Percentiles rank a stretch among this genome's conserved stretches.
Evolutionary conservation across 2,113 vertebrate genomes (phyloP).

Genomic region (Bostrychus sinensis): DNA sequence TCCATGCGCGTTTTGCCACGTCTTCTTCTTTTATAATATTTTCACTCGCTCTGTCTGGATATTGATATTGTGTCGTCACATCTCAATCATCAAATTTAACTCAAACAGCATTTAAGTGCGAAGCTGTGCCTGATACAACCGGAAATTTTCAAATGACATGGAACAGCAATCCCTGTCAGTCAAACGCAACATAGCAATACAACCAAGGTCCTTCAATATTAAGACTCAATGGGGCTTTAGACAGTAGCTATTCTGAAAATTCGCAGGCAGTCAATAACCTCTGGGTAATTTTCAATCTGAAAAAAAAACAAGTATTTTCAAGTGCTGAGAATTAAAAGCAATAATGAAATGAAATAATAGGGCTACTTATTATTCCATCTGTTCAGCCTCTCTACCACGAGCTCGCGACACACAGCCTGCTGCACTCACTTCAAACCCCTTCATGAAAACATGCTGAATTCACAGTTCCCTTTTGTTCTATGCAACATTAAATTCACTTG

Average conservation of each 20-base stretch:
- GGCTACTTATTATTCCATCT: slow-evolving; percentile 1
- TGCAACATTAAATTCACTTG: slow-evolving; percentile 1
- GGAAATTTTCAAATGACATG: background rate
- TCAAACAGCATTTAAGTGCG: background rate
- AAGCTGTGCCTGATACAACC: background rate
- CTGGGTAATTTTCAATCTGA: background rate
- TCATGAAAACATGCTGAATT: slow-evolving; percentile 12
- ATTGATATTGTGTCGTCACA: background rate
- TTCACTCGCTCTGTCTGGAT: background rate
- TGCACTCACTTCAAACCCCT: slow-evolving; percentile 3
- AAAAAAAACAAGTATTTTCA: background rate
- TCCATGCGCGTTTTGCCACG: background rate
- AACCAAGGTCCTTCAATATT: background rate
- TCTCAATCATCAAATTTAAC: background rate
- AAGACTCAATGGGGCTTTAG: background rate
- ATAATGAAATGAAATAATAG: slow-evolving; percentile 4
- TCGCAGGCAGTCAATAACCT: too few relatives aligned
- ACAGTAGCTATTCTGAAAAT: too few relatives aligned
- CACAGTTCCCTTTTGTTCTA: background rate
- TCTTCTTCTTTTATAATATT: background rate
- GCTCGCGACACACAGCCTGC: background rate
- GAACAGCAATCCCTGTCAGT: background rate
- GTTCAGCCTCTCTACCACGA: background rate
- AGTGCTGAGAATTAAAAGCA: slow-evolving; percentile 1
- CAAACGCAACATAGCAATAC: background rate